Evolutionary conservation across 2,113 vertebrate genomes (phyloP), one percentile per base, ranked within the genome.

Genomic region (Asarcornis scutulata): DNA sequence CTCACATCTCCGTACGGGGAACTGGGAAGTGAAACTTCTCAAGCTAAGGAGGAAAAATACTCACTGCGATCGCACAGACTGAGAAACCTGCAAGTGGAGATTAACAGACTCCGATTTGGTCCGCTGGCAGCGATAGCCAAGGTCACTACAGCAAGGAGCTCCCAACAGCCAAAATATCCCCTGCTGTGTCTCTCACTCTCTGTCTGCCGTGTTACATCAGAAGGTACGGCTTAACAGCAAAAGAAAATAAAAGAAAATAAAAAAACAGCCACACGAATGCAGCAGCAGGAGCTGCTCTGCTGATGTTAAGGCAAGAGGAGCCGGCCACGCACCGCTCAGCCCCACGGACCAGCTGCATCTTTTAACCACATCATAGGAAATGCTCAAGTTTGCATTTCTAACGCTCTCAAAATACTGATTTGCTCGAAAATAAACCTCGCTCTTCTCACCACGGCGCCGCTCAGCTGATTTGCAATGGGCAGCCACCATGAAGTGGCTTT

Each of bases 1-100:
- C 44, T 13, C 3, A 3, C n/a, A 80, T n/a, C 63, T 3, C 2
- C 2, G 26, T n/a, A 0, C 1, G 0, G 17, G 22, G 52, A 86
- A 86, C 66, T 31, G 71, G 16, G 83, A 89, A 95, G 38, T 1
- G 9, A 22, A 23, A 71, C 40, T 64, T 38, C 62, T 91, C 81
- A 60, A 83, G 85, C 69, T 18, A 73, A 0, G 1, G 86, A 83
- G 8, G 16, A 6, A 17, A n/a, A 76, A 48, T 3, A 0, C 17
- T 27, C 36, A 15, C 11, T 44, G 62, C 11, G 2, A 67, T 40
- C 80, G 73, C 74, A 36, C 5, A 26, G 50, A 22, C 15, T 17
- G 50, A 52, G 50, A 26, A 52, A 26, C 50, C 50, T 25, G 50
- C 50, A 52, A 17, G 25, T 21, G 36, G 38, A 73, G 26, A 42